phyloP scores from a whole-genome alignment of 1,140 invertebrate species.

The Tribolium madens region DNA sequence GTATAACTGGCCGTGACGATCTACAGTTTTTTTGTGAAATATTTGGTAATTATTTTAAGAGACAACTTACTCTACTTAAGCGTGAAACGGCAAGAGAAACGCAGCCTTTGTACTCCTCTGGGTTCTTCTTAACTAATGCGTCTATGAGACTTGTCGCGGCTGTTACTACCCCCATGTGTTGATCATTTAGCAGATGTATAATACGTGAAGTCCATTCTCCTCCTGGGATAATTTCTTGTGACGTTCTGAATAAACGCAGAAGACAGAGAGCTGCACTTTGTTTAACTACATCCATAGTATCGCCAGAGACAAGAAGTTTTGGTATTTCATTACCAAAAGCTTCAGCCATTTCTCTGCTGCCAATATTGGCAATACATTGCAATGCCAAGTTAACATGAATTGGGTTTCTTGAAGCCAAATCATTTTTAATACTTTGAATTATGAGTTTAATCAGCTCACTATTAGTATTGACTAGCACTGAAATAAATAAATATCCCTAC shows the following conservation, averaged over 20 bases:
- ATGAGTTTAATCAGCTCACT: slow-evolving; percentile 99
- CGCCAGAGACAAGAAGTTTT: slow-evolving; percentile 96
- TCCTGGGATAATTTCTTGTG: slow-evolving; percentile 94
- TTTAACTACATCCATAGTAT: slow-evolving; percentile 99
- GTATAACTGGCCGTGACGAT: slow-evolving; percentile 99
- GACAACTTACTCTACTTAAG: slow-evolving; percentile 84
- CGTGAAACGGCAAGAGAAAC: slow-evolving; percentile 97
- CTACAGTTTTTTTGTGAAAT: slow-evolving; percentile 67
- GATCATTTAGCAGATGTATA: slow-evolving; percentile 98
- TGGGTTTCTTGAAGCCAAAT: slow-evolving; percentile 96
- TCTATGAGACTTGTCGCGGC: slow-evolving; percentile 98
- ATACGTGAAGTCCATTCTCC: slow-evolving; percentile 99
- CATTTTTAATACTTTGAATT: slow-evolving; percentile 99
- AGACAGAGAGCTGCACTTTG: slow-evolving; percentile 98
- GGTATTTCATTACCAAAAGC: slow-evolving; percentile 98
- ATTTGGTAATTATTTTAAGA: slow-evolving; percentile 25
- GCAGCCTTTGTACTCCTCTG: slow-evolving; percentile 99
- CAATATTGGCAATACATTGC: slow-evolving; percentile 99
- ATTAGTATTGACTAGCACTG: slow-evolving; percentile 98
- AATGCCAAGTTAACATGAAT: slow-evolving; percentile 99
- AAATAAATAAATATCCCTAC: slow-evolving; percentile 98
- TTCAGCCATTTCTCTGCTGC: slow-evolving; percentile 99
- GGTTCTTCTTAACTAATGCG: slow-evolving; percentile 97
- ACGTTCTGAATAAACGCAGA: slow-evolving; percentile 91
- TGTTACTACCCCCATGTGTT: slow-evolving; percentile 99